Evolutionary conservation across 2,888 invertebrate genomes (phyloP).

Genomic region (Leucoma salicis): DNA sequence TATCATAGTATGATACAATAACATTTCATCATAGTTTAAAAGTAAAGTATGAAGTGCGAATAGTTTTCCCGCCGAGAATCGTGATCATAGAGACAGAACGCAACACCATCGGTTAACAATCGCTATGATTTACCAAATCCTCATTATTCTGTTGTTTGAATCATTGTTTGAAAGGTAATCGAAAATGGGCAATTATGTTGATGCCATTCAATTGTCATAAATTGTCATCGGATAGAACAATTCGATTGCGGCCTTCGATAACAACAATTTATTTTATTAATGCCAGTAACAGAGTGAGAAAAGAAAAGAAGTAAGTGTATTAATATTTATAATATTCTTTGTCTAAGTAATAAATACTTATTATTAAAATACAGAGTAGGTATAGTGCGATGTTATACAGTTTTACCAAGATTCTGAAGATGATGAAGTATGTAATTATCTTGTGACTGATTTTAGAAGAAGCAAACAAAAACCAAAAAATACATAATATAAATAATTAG

Average conservation of each 20-base stretch:
- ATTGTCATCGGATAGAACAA: slow-evolving; percentile 55
- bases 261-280: slow-evolving; percentile 21
- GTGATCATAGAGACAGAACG: slow-evolving; percentile 58
- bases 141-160: slow-evolving; percentile 53
- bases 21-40: slow-evolving; percentile 44
- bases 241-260: slow-evolving; percentile 46
- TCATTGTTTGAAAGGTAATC: slow-evolving; percentile 54
- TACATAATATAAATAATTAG: no score
- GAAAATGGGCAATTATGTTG: slow-evolving; percentile 62
- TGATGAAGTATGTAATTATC: no score
- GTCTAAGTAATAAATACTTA: no score
- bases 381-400: no score
- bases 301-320: no score
- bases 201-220: slow-evolving; percentile 66
- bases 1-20: slow-evolving; percentile 33
- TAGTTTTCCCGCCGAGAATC: slow-evolving; percentile 39
- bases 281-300: no score
- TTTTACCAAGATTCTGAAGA: no score
- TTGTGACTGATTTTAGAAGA: no score
- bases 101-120: slow-evolving; percentile 45
- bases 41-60: slow-evolving; percentile 21
- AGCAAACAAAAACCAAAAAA: no score
- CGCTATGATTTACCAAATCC: slow-evolving; percentile 61
- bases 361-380: no score
- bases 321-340: no score